A percentile compares a stretch with the other conserved stretches of the same genome.
phyloP scores from a whole-genome alignment of 2,888 invertebrate genomes.

The Epistrophe grossulariae region DNA sequence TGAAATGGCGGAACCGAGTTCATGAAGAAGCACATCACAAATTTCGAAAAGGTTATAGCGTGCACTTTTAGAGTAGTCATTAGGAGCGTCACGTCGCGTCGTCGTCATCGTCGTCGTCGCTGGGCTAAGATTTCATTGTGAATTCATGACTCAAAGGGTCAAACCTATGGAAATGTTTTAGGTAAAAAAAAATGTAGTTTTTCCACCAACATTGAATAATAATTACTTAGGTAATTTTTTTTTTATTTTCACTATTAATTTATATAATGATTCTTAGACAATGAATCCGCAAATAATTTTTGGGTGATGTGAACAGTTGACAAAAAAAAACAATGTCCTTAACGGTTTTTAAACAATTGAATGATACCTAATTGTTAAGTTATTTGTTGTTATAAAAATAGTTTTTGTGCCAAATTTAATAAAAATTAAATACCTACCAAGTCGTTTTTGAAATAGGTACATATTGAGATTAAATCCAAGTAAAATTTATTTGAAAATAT shows the following conservation, averaged over 20 bases:
- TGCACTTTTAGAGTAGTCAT: conserved; percentile 56
- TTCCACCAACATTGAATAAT: not conserved
- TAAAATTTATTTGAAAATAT: too few species aligned
- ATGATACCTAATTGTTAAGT: too few species aligned
- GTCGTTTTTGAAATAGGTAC: too few species aligned
- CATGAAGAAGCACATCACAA: conserved; percentile 59
- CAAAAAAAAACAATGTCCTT: too few species aligned
- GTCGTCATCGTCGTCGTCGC: not conserved
- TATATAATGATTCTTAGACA: too few species aligned
- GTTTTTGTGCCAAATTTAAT: too few species aligned
- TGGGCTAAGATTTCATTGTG: conserved; percentile 40
- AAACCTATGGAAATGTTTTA: conserved; percentile 35
- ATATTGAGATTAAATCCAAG: too few species aligned
- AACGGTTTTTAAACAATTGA: too few species aligned
- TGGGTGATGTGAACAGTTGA: too few species aligned
- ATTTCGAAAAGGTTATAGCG: conserved; percentile 65
- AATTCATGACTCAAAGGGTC: conserved; percentile 49
- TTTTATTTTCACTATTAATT: not conserved
- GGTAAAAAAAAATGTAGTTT: conserved; percentile 12
- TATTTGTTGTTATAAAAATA: too few species aligned
- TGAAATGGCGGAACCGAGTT: conserved; percentile 50
- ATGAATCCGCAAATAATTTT: too few species aligned
- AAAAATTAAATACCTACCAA: too few species aligned
- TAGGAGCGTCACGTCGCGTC: conserved; percentile 59
- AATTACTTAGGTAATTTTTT: not conserved